These are phyloP conservation scores for Aethes cnicana DNA, from an alignment of 2,888 invertebrate genomes.

Conservation along the genomic window DNA sequence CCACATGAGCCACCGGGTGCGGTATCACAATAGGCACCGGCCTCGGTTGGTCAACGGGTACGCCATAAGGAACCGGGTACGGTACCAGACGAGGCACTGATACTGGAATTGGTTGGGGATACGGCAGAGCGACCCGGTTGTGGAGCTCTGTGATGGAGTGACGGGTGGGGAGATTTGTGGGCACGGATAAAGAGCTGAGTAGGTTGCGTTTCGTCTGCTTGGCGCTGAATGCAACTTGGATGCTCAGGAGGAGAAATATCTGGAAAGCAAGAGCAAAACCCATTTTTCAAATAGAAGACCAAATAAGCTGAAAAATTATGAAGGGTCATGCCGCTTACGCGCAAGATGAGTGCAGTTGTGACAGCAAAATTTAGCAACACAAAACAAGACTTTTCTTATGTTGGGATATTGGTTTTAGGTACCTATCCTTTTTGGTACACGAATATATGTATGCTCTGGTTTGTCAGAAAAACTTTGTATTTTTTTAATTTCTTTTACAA, in stretches of 20 bases:
- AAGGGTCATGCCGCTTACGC: no score
- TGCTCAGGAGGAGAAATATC: conserved; percentile 47
- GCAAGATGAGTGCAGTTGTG: no score
- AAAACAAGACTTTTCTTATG: no score
- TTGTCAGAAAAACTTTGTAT: no score
- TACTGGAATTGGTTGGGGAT: conserved; percentile 78
- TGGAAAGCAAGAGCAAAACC: conserved; percentile 37
- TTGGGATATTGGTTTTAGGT: no score
- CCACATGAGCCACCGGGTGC: conserved; percentile 68
- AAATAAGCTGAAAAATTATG: no score
- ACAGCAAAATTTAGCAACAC: no score
- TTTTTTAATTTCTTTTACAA: no score
- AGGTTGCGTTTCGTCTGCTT: conserved; percentile 37
- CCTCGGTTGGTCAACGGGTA: conserved; percentile 66
- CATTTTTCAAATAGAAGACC: no score
- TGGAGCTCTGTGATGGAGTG: conserved; percentile 71
- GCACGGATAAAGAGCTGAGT: conserved; percentile 22
- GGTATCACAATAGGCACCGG: conserved; percentile 62
- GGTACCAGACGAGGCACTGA: conserved; percentile 73
- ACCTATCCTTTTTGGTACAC: no score
- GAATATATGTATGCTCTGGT: no score
- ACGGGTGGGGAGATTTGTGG: conserved; percentile 51
- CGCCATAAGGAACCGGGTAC: conserved; percentile 73
- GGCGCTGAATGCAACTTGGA: conserved; percentile 35
- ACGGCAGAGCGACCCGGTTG: conserved; percentile 76